A percentile compares a stretch with the other conserved stretches of the same genome.
These are phyloP conservation scores for Hyalella azteca DNA, from an alignment of 2,888 invertebrate genomes.

Conservation along the genomic window DNA sequence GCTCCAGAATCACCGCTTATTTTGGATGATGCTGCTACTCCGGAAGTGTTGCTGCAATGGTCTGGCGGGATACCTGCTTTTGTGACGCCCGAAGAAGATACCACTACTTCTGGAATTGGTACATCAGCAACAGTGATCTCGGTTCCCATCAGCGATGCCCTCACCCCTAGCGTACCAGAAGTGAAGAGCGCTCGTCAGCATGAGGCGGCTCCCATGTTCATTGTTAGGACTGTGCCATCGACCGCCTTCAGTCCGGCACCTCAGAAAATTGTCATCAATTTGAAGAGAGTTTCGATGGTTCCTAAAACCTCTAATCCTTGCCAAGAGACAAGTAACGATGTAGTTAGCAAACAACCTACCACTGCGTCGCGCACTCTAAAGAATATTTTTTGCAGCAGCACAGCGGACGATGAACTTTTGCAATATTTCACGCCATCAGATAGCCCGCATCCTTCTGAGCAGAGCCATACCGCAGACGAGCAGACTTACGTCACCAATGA, in stretches of 20 bases:
- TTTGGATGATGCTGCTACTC: not conserved
- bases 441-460: too few species aligned
- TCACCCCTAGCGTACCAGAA: too few species aligned
- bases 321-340: too few species aligned
- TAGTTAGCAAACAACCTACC: too few species aligned
- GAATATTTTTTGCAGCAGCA: too few species aligned
- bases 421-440: too few species aligned
- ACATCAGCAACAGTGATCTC: not conserved
- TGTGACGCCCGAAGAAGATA: not conserved
- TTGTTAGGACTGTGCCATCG: not conserved
- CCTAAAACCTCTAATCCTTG: not conserved
- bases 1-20: not conserved
- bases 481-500: too few species aligned
- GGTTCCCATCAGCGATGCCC: conserved; percentile 18
- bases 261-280: not conserved
- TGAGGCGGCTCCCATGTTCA: not conserved
- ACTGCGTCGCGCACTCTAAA: too few species aligned
- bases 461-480: too few species aligned
- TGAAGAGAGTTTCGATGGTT: not conserved
- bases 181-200: too few species aligned
- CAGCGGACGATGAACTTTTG: too few species aligned
- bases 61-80: conserved; percentile 11
- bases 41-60: not conserved
- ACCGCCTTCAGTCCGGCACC: not conserved
- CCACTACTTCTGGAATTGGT: not conserved